Base-by-base conservation (phyloP, 2,113 vertebrate species). In the Formicarius rufipectus region DNA sequence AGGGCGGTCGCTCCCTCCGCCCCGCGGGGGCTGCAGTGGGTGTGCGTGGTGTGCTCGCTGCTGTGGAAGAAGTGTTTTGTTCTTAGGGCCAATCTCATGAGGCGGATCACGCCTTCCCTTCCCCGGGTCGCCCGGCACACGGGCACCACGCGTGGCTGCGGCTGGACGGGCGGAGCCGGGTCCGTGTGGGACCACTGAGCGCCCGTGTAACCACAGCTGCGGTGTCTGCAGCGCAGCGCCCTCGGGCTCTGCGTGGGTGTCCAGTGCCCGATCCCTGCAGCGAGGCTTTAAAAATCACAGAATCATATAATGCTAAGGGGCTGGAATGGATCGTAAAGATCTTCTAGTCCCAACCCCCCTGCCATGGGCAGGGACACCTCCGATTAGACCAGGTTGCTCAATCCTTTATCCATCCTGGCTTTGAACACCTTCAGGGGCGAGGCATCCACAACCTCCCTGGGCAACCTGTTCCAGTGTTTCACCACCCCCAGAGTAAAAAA, bases 161-260 rank as follows among this genome's bases (percentile, higher is more conserved):
- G 55, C 35, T 72, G 33, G 53, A 0, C 3, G 16, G 39, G 39
- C 1, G 1, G 8, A 7, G 0, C 4, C 25, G 14, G 25, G 50
- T 14, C 50, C 25, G 50, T 52, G 9, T 14, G 49, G 12, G 14
- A 25, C 7, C 49, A 25, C 49, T 24, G 24, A 27, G 49, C 27
- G 49, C 47, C 22, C 50, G 14, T 16, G 5, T 17, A 11, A n/a
- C 25, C 17, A 24, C 35, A 28, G 35, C 7, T 14, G 11, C 23
- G 6, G 30, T 14, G 5, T 42, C 39, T 50, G 62, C 25, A 28
- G 79, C 4, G 1, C 20, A 3, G 35, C 14, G 14, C 17, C 17
- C n/a, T 50, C 59, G 77, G 28, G 7, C 14, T 50, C 30, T 35
- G 4, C 40, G 8, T 31, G 9, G 9, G 15, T 0, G 0, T 5